These are phyloP conservation scores for Atopsyche davidsoni DNA, from an alignment of 1,140 invertebrate species.

Conservation along the genomic window DNA sequence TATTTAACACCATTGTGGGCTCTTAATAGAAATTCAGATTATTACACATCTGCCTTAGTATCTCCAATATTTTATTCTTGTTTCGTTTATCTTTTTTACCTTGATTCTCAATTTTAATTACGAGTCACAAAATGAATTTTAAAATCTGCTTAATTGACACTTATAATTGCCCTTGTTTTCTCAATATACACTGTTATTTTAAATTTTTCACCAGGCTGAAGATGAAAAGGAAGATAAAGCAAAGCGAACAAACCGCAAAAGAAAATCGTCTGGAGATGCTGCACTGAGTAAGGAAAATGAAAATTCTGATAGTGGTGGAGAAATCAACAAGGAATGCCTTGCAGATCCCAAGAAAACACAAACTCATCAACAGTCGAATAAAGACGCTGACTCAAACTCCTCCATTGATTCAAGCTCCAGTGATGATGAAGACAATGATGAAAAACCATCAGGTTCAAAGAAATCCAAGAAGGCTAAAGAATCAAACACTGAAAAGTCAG, in stretches of 20 bases:
- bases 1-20: too few relatives aligned
- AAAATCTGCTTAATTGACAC: too few relatives aligned
- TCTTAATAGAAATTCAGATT: too few relatives aligned
- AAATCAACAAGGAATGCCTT: conserved; percentile 39
- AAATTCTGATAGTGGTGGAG: conserved; percentile 43
- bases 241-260: conserved; percentile 53
- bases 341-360: conserved; percentile 41
- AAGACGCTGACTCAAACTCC: conserved; percentile 65
- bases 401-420: conserved; percentile 55
- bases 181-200: too few relatives aligned
- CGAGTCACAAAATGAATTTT: too few relatives aligned
- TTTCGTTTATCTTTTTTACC: too few relatives aligned
- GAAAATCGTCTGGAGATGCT: conserved; percentile 44
- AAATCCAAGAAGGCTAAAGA: conserved; percentile 16
- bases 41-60: too few relatives aligned
- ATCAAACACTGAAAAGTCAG: conserved; percentile 30
- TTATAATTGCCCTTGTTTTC: too few relatives aligned
- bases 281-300: conserved; percentile 28
- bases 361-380: conserved; percentile 50
- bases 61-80: too few relatives aligned
- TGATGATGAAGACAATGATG: conserved; percentile 49
- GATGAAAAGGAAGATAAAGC: too few relatives aligned
- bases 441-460: conserved; percentile 15
- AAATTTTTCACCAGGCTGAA: too few relatives aligned
- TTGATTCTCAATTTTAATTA: too few relatives aligned